These are phyloP conservation scores for Trichogramma dendrolimi DNA, from an alignment of 2,888 invertebrate species.

Conservation along the genomic window DNA sequence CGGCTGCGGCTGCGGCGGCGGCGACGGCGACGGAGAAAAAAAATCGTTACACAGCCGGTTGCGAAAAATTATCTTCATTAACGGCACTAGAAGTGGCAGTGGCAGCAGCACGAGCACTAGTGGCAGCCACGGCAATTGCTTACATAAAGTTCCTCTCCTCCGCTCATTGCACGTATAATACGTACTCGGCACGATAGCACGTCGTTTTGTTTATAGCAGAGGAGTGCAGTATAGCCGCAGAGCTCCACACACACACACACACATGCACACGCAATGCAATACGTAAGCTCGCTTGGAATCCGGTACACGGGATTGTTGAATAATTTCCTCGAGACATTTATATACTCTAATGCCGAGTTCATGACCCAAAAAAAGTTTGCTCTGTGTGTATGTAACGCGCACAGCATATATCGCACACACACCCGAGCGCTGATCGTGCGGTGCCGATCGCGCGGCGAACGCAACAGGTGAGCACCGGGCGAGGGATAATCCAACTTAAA, in stretches of 20 bases:
- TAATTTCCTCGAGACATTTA: slow-evolving; percentile 19
- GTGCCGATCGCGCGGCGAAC: no score
- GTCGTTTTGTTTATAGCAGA: slow-evolving; percentile 12
- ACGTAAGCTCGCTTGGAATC: no score
- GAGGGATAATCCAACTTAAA: no score
- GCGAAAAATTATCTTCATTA: slow-evolving; percentile 10
- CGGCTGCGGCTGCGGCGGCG: neutral
- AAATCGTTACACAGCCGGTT: neutral
- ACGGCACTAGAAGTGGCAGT: neutral
- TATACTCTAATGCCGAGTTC: slow-evolving; percentile 12
- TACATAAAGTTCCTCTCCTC: slow-evolving; percentile 14
- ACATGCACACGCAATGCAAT: no score
- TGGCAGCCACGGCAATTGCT: neutral
- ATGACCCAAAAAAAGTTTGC: slow-evolving; percentile 21
- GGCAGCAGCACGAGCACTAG: neutral
- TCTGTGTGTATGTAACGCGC: no score
- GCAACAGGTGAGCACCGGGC: no score
- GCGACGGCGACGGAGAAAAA: neutral
- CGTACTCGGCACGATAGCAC: no score
- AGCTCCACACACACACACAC: no score
- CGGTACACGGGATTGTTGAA: slow-evolving; percentile 8
- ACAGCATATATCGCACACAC: neutral
- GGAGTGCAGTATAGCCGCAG: neutral
- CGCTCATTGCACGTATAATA: neutral
- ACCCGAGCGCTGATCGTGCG: neutral